phyloP scores from a whole-genome alignment of 2,888 invertebrate genomes.

The Adelphocoris suturalis region DNA sequence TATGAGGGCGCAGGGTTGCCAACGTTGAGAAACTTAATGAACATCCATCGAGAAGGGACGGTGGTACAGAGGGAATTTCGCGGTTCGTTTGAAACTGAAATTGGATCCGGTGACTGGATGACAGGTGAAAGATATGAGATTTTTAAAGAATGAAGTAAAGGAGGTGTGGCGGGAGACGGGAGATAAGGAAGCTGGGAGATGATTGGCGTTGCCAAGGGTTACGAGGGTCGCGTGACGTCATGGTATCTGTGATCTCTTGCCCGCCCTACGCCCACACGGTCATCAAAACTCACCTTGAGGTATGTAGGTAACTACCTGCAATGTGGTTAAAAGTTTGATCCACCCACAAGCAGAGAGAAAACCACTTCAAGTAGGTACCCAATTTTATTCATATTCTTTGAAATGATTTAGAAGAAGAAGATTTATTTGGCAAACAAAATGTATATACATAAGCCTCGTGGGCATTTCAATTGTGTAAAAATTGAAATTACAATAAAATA shows the following conservation, averaged over 20 bases:
- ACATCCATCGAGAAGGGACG: background rate
- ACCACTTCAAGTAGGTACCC: too few relatives aligned
- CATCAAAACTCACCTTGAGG: background rate
- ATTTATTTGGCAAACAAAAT: too few relatives aligned
- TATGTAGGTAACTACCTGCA: too few relatives aligned
- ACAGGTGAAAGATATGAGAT: background rate
- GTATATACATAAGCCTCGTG: too few relatives aligned
- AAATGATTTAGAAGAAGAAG: too few relatives aligned
- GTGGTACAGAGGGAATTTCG: background rate
- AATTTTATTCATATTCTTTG: too few relatives aligned
- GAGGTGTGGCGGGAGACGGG: background rate
- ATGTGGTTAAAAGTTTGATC: too few relatives aligned
- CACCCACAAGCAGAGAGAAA: too few relatives aligned
- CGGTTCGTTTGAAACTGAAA: slow-evolving; percentile 35
- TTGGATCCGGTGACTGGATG: background rate
- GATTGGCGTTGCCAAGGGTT: slow-evolving; percentile 3
- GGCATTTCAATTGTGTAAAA: too few relatives aligned
- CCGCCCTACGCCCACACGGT: background rate
- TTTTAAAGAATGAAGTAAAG: background rate
- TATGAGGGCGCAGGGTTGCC: background rate
- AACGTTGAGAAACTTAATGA: background rate
- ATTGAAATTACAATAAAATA: too few relatives aligned
- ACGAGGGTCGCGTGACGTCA: background rate
- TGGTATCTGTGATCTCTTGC: background rate
- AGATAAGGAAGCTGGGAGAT: background rate